Conservation (phyloP, 2,888 invertebrate species). For the Phengaris arion region DNA sequence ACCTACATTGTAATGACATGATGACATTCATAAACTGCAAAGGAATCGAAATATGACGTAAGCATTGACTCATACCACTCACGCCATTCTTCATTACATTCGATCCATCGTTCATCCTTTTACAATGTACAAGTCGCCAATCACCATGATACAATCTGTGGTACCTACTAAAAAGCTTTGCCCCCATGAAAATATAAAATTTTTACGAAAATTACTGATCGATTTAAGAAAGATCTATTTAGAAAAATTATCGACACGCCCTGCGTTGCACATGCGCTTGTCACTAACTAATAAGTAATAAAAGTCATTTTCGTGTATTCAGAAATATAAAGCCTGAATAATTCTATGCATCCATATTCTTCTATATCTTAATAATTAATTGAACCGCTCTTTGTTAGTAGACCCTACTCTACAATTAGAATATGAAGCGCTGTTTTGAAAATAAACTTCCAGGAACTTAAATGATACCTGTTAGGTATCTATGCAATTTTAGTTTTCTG, state of each 20-base stretch:
- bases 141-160: neutral
- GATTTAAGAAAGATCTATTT: no score
- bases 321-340: neutral
- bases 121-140: neutral
- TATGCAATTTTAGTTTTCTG: no score
- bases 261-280: neutral
- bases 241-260: neutral
- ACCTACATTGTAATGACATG: neutral
- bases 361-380: neutral
- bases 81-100: neutral
- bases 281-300: neutral
- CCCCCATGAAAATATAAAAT: neutral
- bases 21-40: neutral
- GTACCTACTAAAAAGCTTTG: neutral
- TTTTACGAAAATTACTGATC: neutral
- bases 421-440: no score
- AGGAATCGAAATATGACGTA: constrained; percentile 6
- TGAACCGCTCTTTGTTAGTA: neutral
- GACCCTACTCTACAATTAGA: no score
- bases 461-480: no score
- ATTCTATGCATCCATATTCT: neutral
- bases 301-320: neutral
- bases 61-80: constrained; percentile 11
- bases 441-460: no score
- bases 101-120: neutral